Conservation (phyloP, 1,140 invertebrate species). For the Ceratina japonica region DNA sequence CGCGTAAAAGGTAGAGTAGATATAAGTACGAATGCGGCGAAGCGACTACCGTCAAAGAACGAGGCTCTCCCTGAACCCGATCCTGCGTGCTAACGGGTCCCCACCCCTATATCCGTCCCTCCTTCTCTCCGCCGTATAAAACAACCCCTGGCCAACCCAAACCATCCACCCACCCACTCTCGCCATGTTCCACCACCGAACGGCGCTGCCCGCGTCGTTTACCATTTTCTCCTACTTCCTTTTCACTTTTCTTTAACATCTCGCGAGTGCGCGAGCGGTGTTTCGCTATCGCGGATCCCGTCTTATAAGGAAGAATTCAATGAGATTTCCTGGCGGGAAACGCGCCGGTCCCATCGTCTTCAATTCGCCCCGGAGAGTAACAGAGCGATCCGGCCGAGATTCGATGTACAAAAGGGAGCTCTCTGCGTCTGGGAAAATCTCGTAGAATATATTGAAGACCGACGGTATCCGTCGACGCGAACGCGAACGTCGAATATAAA, state of each 20-base stretch:
- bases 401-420: too few relatives aligned
- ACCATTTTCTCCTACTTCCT: slow-evolving; percentile 32
- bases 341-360: neutral
- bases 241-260: slow-evolving; percentile 54
- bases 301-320: neutral
- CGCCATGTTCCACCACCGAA: slow-evolving; percentile 30
- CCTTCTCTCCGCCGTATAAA: slow-evolving; percentile 26
- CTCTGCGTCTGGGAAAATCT: too few relatives aligned
- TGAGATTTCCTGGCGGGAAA: neutral
- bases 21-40: slow-evolving; percentile 68
- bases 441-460: too few relatives aligned
- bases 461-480: too few relatives aligned
- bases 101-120: slow-evolving; percentile 45
- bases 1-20: slow-evolving; percentile 33
- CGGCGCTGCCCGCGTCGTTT: slow-evolving; percentile 59
- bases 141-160: neutral
- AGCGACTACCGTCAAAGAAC: slow-evolving; percentile 72
- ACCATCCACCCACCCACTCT: neutral
- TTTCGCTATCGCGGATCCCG: neutral
- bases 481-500: too few relatives aligned
- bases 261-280: neutral
- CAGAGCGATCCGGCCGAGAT: too few relatives aligned
- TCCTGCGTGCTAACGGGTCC: slow-evolving; percentile 71
- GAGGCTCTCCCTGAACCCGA: slow-evolving; percentile 65
- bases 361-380: too few relatives aligned